Percentiles rank a stretch among this genome's conserved stretches.
Conservation (phyloP, 2,888 invertebrate genomes). For the Parnassius orleans region DNA sequence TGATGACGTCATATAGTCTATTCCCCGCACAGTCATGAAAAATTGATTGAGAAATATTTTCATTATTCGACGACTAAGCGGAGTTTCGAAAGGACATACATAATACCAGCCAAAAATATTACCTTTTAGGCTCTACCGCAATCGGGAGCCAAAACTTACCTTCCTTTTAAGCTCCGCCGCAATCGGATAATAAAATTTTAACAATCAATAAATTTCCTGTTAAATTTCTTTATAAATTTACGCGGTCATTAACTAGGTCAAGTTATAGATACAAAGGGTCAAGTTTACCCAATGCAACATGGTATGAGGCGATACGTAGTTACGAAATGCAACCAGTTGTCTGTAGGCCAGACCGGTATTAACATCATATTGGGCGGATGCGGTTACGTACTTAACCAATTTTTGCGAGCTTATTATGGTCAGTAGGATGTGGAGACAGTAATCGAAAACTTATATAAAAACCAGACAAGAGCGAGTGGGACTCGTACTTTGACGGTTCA, state of each 20-base stretch:
- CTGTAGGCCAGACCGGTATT: conserved; percentile 4
- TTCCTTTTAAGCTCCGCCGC: no score
- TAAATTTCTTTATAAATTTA: neutral
- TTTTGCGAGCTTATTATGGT: neutral
- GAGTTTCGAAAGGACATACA: no score
- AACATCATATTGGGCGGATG: neutral
- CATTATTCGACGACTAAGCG: no score
- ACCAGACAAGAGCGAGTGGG: no score
- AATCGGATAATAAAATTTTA: no score
- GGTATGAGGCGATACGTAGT: conserved; percentile 1
- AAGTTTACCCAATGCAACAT: conserved; percentile 3
- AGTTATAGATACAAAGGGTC: conserved; percentile 4
- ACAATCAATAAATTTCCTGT: neutral
- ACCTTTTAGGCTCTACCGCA: no score
- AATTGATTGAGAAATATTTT: no score
- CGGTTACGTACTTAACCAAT: neutral
- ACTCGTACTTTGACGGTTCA: no score
- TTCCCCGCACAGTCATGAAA: no score
- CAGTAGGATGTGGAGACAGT: neutral
- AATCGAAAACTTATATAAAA: neutral
- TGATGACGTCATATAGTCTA: no score
- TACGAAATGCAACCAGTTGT: conserved; percentile 11
- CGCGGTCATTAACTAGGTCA: conserved; percentile 13
- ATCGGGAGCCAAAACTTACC: no score
- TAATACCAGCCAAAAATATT: no score